Evolutionary conservation across 2,888 invertebrate genomes (phyloP).

Genomic region (Arge pagana): DNA sequence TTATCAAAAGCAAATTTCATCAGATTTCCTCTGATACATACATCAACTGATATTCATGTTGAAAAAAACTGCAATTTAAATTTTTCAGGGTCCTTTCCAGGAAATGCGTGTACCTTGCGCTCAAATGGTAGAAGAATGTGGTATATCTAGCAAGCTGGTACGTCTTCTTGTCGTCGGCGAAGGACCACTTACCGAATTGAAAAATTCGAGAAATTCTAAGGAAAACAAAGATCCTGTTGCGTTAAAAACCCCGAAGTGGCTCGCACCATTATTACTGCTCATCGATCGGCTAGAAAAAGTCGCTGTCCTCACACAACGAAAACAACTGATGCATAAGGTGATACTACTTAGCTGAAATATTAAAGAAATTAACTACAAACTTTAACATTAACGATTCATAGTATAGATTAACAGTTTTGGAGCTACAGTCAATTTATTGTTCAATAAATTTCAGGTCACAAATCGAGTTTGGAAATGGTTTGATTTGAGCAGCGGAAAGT

Average conservation of each 20-base stretch:
- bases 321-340: constrained; percentile 66
- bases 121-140: constrained; percentile 57
- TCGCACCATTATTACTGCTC: constrained; percentile 74
- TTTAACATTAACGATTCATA: no score
- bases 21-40: no score
- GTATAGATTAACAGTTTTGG: no score
- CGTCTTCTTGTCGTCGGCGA: constrained; percentile 54
- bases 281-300: constrained; percentile 80
- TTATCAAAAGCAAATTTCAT: no score
- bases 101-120: constrained; percentile 73
- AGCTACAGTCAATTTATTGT: no score
- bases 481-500: constrained; percentile 78
- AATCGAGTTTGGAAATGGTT: constrained; percentile 80
- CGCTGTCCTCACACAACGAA: constrained; percentile 69
- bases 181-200: constrained; percentile 46
- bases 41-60: not conserved
- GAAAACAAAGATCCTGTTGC: constrained; percentile 34
- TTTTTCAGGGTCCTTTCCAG: constrained; percentile 57
- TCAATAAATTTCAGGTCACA: constrained; percentile 61
- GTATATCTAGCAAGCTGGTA: constrained; percentile 50
- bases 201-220: constrained; percentile 44
- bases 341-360: constrained; percentile 37
- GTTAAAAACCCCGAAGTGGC: constrained; percentile 70
- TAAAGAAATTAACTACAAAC: no score
- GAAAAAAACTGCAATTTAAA: not conserved